phyloP scores from a whole-genome alignment of 2,113 vertebrate species.

The Meles meles region DNA sequence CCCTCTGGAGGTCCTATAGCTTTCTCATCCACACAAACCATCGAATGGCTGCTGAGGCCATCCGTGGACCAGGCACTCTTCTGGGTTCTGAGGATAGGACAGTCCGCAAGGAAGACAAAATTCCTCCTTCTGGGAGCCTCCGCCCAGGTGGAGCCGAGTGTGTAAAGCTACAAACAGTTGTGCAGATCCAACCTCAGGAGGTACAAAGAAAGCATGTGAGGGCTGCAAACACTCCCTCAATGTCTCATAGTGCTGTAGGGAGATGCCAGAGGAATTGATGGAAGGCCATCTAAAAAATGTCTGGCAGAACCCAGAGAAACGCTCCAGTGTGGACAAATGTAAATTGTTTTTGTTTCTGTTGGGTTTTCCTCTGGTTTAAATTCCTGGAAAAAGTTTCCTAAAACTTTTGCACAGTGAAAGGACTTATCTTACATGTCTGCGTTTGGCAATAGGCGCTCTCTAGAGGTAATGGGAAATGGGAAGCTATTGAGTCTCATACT shows the following conservation, averaged over 20 bases:
- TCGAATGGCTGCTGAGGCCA: not conserved
- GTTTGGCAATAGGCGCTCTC: not conserved
- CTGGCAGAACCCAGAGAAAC: not conserved
- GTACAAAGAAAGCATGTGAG: not conserved
- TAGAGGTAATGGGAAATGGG: conserved; percentile 4
- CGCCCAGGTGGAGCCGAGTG: not conserved
- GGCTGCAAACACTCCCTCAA: not conserved
- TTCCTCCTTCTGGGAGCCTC: not conserved
- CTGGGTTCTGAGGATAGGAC: not conserved
- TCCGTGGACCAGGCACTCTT: not conserved
- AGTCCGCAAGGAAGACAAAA: not conserved
- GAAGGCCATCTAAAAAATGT: conserved; percentile 23
- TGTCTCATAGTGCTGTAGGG: not conserved
- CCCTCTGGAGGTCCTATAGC: not conserved
- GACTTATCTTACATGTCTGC: conserved; percentile 22
- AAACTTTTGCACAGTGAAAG: conserved; percentile 17
- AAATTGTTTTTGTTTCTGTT: conserved; percentile 44
- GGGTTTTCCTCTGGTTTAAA: conserved; percentile 30
- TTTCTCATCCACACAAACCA: not conserved
- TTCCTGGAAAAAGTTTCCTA: conserved; percentile 51
- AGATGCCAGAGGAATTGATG: not conserved
- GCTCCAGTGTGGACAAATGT: not conserved
- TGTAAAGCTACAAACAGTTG: not conserved
- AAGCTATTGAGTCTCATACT: not conserved
- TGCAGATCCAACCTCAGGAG: not conserved